phyloP scores from a whole-genome alignment of 2,888 invertebrate species.

The Tipula unca region DNA sequence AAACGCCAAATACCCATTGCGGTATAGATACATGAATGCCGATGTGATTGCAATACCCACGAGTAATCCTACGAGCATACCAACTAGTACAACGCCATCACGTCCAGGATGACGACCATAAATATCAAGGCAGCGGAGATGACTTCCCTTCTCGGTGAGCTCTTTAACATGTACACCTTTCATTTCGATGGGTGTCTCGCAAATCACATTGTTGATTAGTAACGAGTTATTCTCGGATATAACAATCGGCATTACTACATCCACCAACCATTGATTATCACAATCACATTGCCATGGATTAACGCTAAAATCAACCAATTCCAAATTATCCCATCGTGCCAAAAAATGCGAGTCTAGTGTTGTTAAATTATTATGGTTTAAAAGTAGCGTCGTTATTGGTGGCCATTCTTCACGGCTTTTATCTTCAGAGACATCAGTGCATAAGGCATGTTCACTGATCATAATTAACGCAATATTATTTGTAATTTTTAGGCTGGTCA shows the following conservation, averaged over 20 bases:
- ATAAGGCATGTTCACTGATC: constrained; percentile 55
- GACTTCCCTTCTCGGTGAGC: constrained; percentile 46
- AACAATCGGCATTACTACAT: constrained; percentile 50
- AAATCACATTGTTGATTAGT: constrained; percentile 44
- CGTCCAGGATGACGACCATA: constrained; percentile 55
- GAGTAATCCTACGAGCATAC: constrained; percentile 52
- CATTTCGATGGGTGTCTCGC: constrained; percentile 58
- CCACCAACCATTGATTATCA: constrained; percentile 67
- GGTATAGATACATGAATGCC: constrained; percentile 51
- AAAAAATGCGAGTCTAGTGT: constrained; percentile 44
- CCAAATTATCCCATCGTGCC: constrained; percentile 61
- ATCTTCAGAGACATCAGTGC: constrained; percentile 41
- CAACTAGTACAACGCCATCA: constrained; percentile 61
- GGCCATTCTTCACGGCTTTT: constrained; percentile 54
- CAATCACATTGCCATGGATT: constrained; percentile 77
- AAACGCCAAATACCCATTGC: constrained; percentile 55
- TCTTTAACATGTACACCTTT: constrained; percentile 49
- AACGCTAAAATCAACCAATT: constrained; percentile 55
- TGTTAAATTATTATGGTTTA: constrained; percentile 58
- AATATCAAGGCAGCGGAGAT: constrained; percentile 58
- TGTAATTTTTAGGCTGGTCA: constrained; percentile 52
- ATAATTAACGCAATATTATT: constrained; percentile 53
- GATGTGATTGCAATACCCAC: constrained; percentile 59
- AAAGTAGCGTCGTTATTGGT: constrained; percentile 55
- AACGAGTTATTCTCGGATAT: constrained; percentile 29